These are phyloP conservation scores for Nemurella pictetii DNA, from an alignment of 2,888 invertebrate species.

Conservation along the genomic window DNA sequence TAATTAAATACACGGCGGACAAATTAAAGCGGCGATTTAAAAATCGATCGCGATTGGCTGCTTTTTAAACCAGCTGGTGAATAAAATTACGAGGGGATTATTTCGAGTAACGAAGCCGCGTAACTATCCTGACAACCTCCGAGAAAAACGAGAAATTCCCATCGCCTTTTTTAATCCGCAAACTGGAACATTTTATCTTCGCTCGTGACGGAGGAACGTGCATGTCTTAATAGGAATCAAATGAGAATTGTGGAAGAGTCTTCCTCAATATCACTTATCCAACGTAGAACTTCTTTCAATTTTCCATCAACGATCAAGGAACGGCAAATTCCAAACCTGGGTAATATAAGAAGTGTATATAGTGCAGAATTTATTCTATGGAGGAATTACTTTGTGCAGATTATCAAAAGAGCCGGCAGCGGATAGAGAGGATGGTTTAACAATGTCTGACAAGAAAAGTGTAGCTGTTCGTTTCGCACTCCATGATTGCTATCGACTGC, in stretches of 20 bases:
- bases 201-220: not conserved
- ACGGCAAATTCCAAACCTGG: not conserved
- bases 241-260: not conserved
- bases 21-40: too few species aligned
- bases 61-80: not conserved
- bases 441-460: constrained; percentile 8
- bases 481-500: constrained; percentile 27
- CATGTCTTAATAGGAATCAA: constrained; percentile 3
- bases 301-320: not conserved
- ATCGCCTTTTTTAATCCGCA: not conserved
- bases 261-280: constrained; percentile 27
- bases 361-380: not conserved
- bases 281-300: not conserved
- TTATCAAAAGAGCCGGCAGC: not conserved
- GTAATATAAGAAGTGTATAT: not conserved
- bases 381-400: constrained; percentile 16
- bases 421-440: constrained; percentile 1
- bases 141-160: not conserved
- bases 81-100: not conserved
- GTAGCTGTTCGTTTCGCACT: not conserved
- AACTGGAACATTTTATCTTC: not conserved
- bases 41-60: too few species aligned
- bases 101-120: not conserved
- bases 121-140: not conserved
- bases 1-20: too few species aligned